phyloP scores from a whole-genome alignment of 2,113 vertebrate species.

The Larimichthys polyactis region DNA sequence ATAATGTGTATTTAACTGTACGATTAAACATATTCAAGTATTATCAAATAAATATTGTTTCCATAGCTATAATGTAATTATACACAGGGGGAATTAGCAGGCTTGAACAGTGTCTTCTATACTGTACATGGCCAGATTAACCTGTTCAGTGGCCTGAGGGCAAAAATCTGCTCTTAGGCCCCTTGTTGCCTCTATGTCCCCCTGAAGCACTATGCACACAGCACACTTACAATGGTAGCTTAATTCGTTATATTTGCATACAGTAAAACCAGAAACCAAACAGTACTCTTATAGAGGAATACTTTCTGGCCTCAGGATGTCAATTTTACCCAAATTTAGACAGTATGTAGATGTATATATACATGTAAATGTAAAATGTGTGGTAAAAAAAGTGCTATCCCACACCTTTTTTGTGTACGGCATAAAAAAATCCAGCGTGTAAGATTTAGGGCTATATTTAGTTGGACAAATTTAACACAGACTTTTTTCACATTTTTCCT shows the following conservation, averaged over 20 bases:
- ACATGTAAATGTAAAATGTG: no score
- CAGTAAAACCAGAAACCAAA: not conserved
- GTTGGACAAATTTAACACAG: no score
- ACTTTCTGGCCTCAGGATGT: no score
- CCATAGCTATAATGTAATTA: not conserved
- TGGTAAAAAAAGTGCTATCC: no score
- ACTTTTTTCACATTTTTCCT: no score
- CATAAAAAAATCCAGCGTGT: no score
- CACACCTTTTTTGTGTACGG: no score
- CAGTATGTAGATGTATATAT: no score
- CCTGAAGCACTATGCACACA: not conserved
- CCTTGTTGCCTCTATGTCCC: not conserved
- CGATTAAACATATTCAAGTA: not conserved
- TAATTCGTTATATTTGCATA: not conserved
- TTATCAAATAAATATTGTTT: not conserved
- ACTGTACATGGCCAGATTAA: not conserved
- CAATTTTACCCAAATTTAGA: no score
- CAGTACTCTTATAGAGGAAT: no score
- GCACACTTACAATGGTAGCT: not conserved
- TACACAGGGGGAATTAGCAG: not conserved
- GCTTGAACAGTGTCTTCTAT: not conserved
- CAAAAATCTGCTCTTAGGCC: no score
- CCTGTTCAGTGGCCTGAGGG: not conserved
- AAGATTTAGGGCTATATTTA: no score
- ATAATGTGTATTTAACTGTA: not conserved